A percentile compares a stretch with the other conserved stretches of the same genome.
These are phyloP conservation scores for Tauraco hartlaubi DNA, from an alignment of 2,797 vertebrate genomes.

Conservation along the genomic window DNA sequence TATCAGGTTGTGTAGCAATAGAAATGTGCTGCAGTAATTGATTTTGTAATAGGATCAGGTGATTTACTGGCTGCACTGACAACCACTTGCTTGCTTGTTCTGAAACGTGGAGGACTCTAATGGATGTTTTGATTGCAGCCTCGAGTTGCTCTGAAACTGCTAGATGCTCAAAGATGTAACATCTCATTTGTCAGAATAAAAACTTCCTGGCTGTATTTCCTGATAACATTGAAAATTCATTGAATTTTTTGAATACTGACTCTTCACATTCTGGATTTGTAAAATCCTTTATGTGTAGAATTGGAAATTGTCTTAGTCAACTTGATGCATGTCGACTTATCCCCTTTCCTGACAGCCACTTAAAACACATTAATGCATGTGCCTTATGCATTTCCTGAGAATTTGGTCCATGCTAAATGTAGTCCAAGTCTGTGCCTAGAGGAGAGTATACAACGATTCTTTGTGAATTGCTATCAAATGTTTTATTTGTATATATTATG, in stretches of 20 bases:
- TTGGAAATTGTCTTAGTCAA: background rate
- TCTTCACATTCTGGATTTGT: background rate
- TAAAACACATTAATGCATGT: background rate
- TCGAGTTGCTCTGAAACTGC: slow-evolving; percentile 78
- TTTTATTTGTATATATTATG: background rate
- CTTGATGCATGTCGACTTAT: background rate
- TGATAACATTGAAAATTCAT: background rate
- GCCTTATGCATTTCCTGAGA: background rate
- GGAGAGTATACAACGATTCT: background rate
- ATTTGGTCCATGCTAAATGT: background rate
- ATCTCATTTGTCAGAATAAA: slow-evolving; percentile 57
- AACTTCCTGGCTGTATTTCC: background rate
- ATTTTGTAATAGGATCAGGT: slow-evolving; percentile 96
- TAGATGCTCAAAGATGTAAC: slow-evolving; percentile 60
- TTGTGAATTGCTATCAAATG: background rate
- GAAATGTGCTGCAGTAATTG: slow-evolving; percentile 91
- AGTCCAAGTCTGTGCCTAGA: background rate
- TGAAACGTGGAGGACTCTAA: slow-evolving; percentile 84
- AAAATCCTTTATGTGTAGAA: background rate
- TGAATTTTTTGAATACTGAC: background rate
- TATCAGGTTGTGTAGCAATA: slow-evolving; percentile 82
- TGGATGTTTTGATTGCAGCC: slow-evolving; percentile 86
- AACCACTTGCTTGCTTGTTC: slow-evolving; percentile 88
- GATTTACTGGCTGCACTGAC: slow-evolving; percentile 91
- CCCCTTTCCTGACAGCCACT: background rate